Evolutionary conservation across 2,113 vertebrate genomes (phyloP).

Genomic region (Psammodynastes pulverulentus): DNA sequence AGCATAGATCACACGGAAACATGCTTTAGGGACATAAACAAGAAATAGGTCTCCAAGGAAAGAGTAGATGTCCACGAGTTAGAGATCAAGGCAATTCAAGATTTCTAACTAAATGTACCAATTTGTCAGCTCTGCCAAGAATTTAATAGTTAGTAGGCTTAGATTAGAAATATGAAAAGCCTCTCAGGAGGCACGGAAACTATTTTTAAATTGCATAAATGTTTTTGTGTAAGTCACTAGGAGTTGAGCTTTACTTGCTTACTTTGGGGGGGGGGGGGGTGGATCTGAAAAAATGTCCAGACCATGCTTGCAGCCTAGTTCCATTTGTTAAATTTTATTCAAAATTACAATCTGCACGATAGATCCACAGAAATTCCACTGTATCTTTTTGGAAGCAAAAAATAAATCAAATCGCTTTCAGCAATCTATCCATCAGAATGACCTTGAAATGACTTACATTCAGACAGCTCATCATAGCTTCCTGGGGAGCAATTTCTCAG

Average conservation of each 20-base stretch:
- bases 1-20: not conserved
- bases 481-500: constrained; percentile 2
- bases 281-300: fast-evolving
- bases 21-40: not conserved
- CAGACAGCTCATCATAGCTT: not conserved
- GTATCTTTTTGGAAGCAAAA: not conserved
- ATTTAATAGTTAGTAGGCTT: not conserved
- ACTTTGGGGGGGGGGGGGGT: not conserved
- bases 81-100: not conserved
- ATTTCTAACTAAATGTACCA: fast-evolving
- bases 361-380: not conserved
- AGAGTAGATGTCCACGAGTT: not conserved
- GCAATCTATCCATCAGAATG: constrained; percentile 3
- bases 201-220: not conserved
- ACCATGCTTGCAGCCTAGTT: not conserved
- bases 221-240: not conserved
- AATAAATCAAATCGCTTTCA: not conserved
- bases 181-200: not conserved
- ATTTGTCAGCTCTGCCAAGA: fast-evolving
- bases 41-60: not conserved
- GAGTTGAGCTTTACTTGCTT: not conserved
- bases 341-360: not conserved
- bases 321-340: not conserved
- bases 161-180: not conserved
- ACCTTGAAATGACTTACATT: constrained; percentile 11